Evolutionary conservation across 1,140 invertebrate genomes (phyloP).

Genomic region (Bombus huntii): DNA sequence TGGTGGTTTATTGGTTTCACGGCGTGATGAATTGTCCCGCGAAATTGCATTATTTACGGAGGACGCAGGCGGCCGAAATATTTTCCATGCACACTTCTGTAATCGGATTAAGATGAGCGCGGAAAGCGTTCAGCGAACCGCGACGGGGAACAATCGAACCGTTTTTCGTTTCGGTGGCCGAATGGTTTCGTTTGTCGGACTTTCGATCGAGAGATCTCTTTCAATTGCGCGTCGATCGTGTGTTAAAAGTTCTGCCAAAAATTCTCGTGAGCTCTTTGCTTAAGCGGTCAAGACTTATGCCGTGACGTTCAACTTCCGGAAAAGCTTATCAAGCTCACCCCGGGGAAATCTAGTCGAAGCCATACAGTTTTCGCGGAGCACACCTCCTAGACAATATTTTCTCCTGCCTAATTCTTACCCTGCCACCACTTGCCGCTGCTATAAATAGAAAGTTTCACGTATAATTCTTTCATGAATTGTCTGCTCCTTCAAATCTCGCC

Average conservation of each 20-base stretch:
- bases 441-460: neutral
- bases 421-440: neutral
- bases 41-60: slow-evolving; percentile 43
- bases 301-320: slow-evolving; percentile 19
- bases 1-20: slow-evolving; percentile 45
- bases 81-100: slow-evolving; percentile 21
- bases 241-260: neutral
- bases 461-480: slow-evolving; percentile 9
- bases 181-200: neutral
- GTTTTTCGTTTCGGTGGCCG: neutral
- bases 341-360: slow-evolving; percentile 34
- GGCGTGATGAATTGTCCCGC: slow-evolving; percentile 24
- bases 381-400: slow-evolving; percentile 30
- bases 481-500: neutral
- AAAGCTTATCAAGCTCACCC: slow-evolving; percentile 48
- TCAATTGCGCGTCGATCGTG: neutral
- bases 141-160: neutral
- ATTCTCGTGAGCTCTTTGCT: neutral
- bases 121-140: slow-evolving; percentile 1
- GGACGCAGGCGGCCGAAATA: slow-evolving; percentile 9
- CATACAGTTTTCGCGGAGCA: slow-evolving; percentile 18
- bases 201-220: neutral
- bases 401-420: slow-evolving; percentile 30
- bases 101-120: slow-evolving; percentile 33
- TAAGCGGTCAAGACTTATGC: slow-evolving; percentile 24